Percentiles rank a stretch among this genome's conserved stretches.
Conservation (phyloP, 2,113 vertebrate genomes). For the Pelmatolapia mariae region DNA sequence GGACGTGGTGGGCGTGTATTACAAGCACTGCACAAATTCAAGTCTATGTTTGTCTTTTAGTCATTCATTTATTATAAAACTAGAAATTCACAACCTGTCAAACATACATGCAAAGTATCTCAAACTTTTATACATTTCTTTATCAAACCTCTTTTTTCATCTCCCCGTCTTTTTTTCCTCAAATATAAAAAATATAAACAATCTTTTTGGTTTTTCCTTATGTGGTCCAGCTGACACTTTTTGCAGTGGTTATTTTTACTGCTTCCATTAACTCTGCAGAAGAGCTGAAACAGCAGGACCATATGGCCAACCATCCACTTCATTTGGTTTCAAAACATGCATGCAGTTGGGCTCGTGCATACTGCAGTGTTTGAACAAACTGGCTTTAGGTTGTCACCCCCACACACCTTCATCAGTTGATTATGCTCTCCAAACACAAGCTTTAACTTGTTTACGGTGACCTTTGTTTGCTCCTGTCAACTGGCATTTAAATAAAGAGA, state of each 20-base stretch:
- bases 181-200: background rate
- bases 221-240: background rate
- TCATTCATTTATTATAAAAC: background rate
- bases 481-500: background rate
- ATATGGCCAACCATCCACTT: background rate
- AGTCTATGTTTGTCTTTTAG: background rate
- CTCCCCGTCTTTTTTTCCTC: background rate
- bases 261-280: background rate
- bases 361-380: background rate
- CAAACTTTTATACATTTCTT: background rate
- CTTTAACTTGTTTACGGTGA: slow-evolving; percentile 9
- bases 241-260: background rate
- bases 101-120: background rate
- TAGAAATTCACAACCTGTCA: background rate
- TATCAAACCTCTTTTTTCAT: background rate
- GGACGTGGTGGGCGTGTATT: slow-evolving; percentile 83
- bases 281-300: background rate
- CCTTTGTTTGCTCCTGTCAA: background rate
- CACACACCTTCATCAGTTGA: background rate
- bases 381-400: background rate
- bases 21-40: background rate
- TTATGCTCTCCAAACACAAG: background rate
- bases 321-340: background rate
- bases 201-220: background rate
- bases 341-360: background rate